phyloP scores from a whole-genome alignment of 2,113 vertebrate genomes.

The Donacobius atricapilla region DNA sequence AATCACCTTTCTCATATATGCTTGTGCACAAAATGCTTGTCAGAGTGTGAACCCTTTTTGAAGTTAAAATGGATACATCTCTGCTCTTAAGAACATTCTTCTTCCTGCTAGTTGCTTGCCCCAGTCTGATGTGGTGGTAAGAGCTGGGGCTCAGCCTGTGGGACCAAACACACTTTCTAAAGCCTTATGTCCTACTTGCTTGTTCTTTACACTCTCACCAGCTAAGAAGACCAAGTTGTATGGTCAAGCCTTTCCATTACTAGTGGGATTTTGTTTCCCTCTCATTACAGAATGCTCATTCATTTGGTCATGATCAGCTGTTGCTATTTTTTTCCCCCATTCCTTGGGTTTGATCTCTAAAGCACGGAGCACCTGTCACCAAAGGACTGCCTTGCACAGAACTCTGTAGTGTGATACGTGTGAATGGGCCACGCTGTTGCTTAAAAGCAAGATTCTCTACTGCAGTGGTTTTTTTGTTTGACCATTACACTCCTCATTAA shows the following conservation, averaged over 20 bases:
- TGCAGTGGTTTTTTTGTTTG: not conserved
- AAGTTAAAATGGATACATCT: too few relatives aligned
- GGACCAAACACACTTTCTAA: not conserved
- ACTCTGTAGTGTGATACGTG: too few relatives aligned
- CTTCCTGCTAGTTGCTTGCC: not conserved
- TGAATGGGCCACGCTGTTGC: not conserved
- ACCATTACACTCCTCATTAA: not conserved
- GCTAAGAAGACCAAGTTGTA: not conserved
- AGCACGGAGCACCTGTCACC: not conserved
- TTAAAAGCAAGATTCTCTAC: not conserved
- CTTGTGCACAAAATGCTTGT: not conserved
- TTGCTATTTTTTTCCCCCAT: not conserved
- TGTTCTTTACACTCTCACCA: not conserved
- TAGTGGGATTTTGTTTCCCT: not conserved
- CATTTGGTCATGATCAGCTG: not conserved
- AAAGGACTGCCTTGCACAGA: accelerated
- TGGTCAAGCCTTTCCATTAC: not conserved
- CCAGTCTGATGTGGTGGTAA: not conserved
- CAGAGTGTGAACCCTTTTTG: not conserved
- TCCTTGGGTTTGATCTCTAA: not conserved
- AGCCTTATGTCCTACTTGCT: not conserved
- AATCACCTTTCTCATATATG: not conserved
- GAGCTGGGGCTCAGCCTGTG: not conserved
- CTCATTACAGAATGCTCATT: not conserved
- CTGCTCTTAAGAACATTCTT: not conserved